A percentile compares a stretch with the other conserved stretches of the same genome.
These are phyloP conservation scores for Ceratotherium simum DNA, from an alignment of 2,113 vertebrate genomes.

Conservation along the genomic window DNA sequence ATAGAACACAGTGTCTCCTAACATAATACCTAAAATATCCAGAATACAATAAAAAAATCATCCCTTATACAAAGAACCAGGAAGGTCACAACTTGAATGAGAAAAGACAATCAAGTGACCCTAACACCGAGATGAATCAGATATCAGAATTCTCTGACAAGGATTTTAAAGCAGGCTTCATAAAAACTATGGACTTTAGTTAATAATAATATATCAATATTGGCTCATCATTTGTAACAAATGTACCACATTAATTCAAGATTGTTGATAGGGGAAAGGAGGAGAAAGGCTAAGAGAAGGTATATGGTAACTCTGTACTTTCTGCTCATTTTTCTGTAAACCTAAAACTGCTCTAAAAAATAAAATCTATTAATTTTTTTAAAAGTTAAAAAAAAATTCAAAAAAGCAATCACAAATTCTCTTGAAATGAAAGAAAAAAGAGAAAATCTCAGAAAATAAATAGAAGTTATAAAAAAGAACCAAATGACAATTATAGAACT, in stretches of 20 bases:
- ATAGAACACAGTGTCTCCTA: not conserved
- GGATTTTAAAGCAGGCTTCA: not conserved
- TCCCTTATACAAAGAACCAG: not conserved
- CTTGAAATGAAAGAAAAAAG: not conserved
- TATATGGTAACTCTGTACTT: not conserved
- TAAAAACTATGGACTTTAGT: not conserved
- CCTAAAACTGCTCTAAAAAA: not conserved
- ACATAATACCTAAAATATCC: not conserved
- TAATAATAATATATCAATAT: not conserved
- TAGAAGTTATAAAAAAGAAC: not conserved
- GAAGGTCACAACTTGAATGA: not conserved
- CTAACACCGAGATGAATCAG: not conserved
- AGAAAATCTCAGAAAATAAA: not conserved
- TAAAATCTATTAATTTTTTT: not conserved
- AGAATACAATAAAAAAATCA: not conserved
- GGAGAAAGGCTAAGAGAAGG: not conserved
- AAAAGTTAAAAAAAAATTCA: constrained; percentile 27
- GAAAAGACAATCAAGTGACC: not conserved
- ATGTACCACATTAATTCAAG: not conserved
- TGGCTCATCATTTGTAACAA: not conserved
- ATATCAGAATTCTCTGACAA: not conserved
- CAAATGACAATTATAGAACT: not conserved
- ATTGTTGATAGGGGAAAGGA: not conserved
- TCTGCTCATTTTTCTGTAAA: not conserved
- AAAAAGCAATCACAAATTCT: not conserved